A percentile compares a stretch with the other conserved stretches of the same genome.
Conservation (phyloP, 2,888 invertebrate species). For the Megalurothrips usitatus region DNA sequence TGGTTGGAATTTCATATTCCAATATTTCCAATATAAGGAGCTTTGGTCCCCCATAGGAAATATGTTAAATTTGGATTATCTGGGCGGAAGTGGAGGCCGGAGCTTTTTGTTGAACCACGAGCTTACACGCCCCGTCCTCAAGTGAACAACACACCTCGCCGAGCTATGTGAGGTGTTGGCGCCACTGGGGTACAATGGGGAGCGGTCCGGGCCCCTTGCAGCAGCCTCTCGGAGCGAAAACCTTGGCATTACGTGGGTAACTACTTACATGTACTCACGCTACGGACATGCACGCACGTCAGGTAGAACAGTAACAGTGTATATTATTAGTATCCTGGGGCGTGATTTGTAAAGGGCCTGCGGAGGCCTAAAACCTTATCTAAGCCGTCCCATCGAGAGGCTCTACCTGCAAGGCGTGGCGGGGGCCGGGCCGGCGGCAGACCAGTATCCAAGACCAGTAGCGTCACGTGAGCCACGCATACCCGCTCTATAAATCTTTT, state of each 20-base stretch:
- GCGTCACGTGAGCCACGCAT: conserved; percentile 19
- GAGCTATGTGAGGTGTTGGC: conserved; percentile 6
- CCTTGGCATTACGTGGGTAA: not conserved
- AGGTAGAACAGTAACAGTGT: conserved; percentile 21
- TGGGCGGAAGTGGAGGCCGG: too few species aligned
- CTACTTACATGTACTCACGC: not conserved
- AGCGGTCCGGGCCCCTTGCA: not conserved
- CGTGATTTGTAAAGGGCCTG: conserved; percentile 24
- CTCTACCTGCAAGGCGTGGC: not conserved
- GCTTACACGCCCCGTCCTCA: too few species aligned
- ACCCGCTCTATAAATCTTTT: conserved; percentile 22
- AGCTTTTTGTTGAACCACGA: too few species aligned
- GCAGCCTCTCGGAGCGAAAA: not conserved
- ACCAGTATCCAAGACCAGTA: conserved; percentile 32
- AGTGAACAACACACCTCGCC: too few species aligned
- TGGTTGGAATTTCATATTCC: too few species aligned
- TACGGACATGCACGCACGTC: not conserved
- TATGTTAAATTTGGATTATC: too few species aligned
- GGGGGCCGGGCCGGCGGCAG: not conserved
- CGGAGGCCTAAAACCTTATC: conserved; percentile 21
- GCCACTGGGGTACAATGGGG: not conserved
- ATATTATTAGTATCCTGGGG: conserved; percentile 22
- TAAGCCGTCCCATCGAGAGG: not conserved
- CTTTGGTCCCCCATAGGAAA: too few species aligned
- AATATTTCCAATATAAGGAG: too few species aligned